Conservation (phyloP, 2,888 invertebrate species). For the Eledone cirrhosa region DNA sequence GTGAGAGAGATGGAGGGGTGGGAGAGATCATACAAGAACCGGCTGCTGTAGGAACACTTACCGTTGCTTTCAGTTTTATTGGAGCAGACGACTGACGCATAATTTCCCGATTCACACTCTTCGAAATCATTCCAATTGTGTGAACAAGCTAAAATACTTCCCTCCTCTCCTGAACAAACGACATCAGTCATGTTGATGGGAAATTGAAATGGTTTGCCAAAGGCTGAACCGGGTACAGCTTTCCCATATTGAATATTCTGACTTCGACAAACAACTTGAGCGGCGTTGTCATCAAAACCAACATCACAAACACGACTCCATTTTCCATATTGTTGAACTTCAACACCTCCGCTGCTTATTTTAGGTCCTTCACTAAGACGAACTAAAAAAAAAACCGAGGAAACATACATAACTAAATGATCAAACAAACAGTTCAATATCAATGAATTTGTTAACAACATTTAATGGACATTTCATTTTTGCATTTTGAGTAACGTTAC, state of each 20-base stretch:
- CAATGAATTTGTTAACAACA: not conserved
- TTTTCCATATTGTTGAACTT: conserved; percentile 41
- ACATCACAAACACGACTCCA: conserved; percentile 50
- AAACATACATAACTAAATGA: conserved; percentile 9
- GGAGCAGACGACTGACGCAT: conserved; percentile 11
- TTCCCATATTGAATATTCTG: conserved; percentile 44
- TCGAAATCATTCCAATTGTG: conserved; percentile 30
- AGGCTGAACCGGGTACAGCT: conserved; percentile 46
- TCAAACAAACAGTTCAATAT: not conserved
- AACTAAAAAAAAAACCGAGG: conserved; percentile 39
- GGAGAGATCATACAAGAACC: too few relatives aligned
- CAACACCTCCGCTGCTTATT: conserved; percentile 49
- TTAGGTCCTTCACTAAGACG: conserved; percentile 43
- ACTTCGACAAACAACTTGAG: conserved; percentile 45
- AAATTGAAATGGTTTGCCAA: conserved; percentile 45
- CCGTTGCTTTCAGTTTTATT: conserved; percentile 18
- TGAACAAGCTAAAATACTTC: conserved; percentile 43
- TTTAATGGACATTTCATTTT: too few relatives aligned
- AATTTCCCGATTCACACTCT: not conserved
- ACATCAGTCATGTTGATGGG: conserved; percentile 47
- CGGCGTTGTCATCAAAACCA: conserved; percentile 44
- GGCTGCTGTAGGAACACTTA: not conserved
- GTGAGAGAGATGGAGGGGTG: too few relatives aligned
- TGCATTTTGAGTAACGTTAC: too few relatives aligned
- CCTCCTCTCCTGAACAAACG: conserved; percentile 68